Base-by-base conservation (phyloP, 2,888 invertebrate genomes). In the Ormyrus nitidulus region DNA sequence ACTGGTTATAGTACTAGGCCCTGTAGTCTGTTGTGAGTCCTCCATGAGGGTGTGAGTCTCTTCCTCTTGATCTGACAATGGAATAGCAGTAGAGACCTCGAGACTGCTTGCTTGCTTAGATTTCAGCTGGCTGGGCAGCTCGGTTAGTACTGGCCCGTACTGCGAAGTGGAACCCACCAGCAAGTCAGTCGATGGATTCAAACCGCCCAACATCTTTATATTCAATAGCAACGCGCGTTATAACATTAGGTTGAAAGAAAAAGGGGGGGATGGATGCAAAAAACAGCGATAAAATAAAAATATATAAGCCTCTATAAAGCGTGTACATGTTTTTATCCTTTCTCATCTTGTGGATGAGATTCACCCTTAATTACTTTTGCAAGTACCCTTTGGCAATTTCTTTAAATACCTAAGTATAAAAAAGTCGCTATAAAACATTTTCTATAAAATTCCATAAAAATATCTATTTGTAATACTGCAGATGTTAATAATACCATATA, bases 101-200 rank as follows among this genome's bases (percentile, higher is more conserved):
- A 85, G 83, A 6, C 84, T 81, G 65, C 81, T 86, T 7, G 84
- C 81, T 79, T 88, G 87, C 82, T 88, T 89, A 80, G 86, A 81
- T 84, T 89, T 90, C 85, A 88, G 79, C 81, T 89, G 89, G 76
- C 89, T 89, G 76, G 90, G 90, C 83, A 90, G 84, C 86, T 90
- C 90, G 59, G 90, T 90, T 73, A 90, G 90, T 89, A 90, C 90
- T 75, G 90, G 90, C 88, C 90, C 90, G 90, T 90, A 90, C 90
- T 90, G 90, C 90, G 90, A 90, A 90, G 90, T 89, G 89, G 90
- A 90, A 90, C 90, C 90, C 90, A 90, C 90, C 90, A 90, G 90
- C 90, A 90, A 90, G 90, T 90, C 90, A 90, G 90, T 90, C 81
- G 90, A 90, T 88, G 90, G 90, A 87, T 90, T 90, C 90, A 90